Evolutionary conservation across 2,797 vertebrate species (phyloP).

Genomic region (Lepilemur septentrionalis): DNA sequence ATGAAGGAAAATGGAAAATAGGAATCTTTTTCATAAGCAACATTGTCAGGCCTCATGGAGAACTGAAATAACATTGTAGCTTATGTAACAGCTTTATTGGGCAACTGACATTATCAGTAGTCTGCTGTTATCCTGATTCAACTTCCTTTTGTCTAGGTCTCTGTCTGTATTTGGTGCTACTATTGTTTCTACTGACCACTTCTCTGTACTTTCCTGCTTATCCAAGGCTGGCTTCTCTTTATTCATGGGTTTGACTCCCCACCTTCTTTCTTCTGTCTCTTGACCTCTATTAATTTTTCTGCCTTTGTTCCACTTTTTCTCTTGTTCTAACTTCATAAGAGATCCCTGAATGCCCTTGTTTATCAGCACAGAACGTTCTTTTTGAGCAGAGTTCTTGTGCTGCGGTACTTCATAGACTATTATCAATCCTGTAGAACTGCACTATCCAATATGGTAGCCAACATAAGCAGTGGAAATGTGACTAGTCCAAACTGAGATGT

Average conservation of each 20-base stretch:
- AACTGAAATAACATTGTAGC: background rate
- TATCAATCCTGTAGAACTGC: background rate
- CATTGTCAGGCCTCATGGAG: background rate
- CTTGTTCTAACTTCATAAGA: background rate
- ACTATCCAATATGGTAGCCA: background rate
- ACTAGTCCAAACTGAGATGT: background rate
- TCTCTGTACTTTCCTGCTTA: background rate
- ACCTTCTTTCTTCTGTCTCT: background rate
- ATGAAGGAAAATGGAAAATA: background rate
- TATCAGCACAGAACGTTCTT: background rate
- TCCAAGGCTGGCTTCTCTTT: background rate
- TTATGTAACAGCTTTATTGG: background rate
- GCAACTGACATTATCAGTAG: background rate
- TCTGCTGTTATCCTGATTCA: background rate
- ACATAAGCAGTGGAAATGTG: background rate
- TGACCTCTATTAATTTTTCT: background rate
- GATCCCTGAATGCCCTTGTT: background rate
- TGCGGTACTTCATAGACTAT: background rate
- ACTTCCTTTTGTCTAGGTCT: background rate
- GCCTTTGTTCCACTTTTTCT: background rate
- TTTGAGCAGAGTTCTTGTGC: background rate
- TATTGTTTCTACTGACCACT: background rate
- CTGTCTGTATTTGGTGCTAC: background rate
- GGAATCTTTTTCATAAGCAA: background rate
- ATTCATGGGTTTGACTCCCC: background rate